These are phyloP conservation scores for Pachycephala philippinensis DNA, from an alignment of 2,113 vertebrate species.

Conservation along the genomic window DNA sequence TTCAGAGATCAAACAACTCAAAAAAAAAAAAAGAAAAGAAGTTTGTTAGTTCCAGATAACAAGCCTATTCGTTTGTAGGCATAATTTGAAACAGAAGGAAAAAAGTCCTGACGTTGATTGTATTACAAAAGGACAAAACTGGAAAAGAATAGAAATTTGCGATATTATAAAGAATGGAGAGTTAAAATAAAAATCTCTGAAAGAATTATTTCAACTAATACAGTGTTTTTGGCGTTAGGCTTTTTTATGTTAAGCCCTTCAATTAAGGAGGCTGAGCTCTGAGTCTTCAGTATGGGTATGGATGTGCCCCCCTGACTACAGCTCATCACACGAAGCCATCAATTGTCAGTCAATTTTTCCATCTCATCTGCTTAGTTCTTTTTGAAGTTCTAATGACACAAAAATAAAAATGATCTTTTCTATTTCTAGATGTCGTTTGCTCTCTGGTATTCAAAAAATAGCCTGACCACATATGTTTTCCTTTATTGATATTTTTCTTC, in stretches of 20 bases:
- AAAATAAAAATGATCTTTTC: neutral
- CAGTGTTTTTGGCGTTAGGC: neutral
- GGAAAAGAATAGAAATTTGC: neutral
- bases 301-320: neutral
- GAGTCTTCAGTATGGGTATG: neutral
- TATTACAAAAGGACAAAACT: neutral
- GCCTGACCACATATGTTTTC: neutral
- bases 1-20: constrained; percentile 19
- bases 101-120: neutral
- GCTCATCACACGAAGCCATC: rapidly evolving
- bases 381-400: neutral
- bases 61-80: neutral
- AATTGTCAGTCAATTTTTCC: neutral
- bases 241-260: neutral
- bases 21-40: neutral
- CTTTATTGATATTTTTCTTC: neutral
- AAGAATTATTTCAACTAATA: neutral
- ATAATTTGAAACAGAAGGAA: constrained; percentile 34
- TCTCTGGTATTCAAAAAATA: neutral
- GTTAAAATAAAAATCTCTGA: neutral
- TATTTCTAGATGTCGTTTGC: neutral
- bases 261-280: neutral
- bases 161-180: neutral
- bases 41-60: neutral
- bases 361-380: neutral